Evolutionary conservation across 2,113 vertebrate species (phyloP), one percentile per base, ranked within the genome.

Genomic region (Sturnus vulgaris): DNA sequence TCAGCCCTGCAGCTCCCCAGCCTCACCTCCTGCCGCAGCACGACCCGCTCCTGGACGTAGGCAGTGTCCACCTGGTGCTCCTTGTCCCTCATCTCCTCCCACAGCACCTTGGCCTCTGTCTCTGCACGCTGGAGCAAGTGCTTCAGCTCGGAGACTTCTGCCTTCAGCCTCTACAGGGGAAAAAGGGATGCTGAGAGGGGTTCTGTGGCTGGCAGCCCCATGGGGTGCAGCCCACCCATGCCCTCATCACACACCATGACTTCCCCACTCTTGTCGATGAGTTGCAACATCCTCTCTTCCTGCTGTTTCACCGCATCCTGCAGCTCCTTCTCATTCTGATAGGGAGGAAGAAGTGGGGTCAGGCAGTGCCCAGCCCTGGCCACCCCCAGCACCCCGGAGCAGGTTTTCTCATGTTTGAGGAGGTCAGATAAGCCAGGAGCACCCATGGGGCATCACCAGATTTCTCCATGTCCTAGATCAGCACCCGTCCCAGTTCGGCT

Each of bases 1-100:
- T 4, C 17, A 44, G 59, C 20, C 64, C 1, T 19, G 61, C 53
- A 57, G 27, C 5, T 20, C 16, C 24, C 2, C 0, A 0, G 22
- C 52, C 88, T 94, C 85, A 98, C 98, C 97, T 98, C 97, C 53
- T 97, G 97, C 57, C 66, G 94, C 66, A 98, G 97, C 71, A 96
- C 80, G 80, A 98, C 86, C 52, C 97, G 97, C 80, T 98, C 98
- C 89, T 98, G 97, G 63, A 98, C 13, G 1, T 91, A 86, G 56
- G 77, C 37, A 9, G 91, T 40, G 5, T 96, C 96, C 12, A 64
- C 80, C 69, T 95, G 86, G 61, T 86, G 94, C 75, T 86, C 79
- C 85, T 94, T 94, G 33, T 44, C 55, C 37, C 80, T 79, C 91
- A 98, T 44, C 65, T 98, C 97, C 66, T 98, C 97, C 91, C 97